These are phyloP conservation scores for Pristiophorus japonicus DNA, from an alignment of 2,113 vertebrate genomes.

Conservation along the genomic window DNA sequence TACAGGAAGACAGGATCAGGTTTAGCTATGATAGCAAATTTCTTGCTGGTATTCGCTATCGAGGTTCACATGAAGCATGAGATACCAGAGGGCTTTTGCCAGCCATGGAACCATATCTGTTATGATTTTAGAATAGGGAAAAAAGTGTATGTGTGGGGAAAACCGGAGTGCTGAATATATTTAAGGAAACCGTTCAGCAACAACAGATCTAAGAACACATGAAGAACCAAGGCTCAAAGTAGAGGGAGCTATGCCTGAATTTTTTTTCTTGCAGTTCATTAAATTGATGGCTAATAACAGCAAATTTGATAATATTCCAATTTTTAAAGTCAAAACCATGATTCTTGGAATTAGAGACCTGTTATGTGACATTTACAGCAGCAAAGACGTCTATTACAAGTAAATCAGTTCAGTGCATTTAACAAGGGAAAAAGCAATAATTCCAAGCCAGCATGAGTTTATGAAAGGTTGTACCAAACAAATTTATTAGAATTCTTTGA, in stretches of 20 bases:
- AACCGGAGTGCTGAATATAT: background rate
- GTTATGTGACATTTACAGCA: background rate
- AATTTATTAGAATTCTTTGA: background rate
- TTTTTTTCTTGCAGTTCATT: background rate
- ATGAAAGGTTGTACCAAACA: background rate
- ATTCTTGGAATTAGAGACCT: background rate
- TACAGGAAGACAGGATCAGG: background rate
- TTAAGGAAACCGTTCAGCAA: background rate
- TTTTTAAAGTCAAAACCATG: background rate
- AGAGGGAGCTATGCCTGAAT: background rate
- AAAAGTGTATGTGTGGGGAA: background rate
- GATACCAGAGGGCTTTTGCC: background rate
- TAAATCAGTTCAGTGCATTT: background rate
- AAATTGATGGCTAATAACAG: background rate
- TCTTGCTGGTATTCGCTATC: background rate
- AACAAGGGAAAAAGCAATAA: background rate
- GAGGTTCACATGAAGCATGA: background rate
- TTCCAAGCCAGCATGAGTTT: background rate
- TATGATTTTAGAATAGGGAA: background rate
- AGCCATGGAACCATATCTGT: background rate
- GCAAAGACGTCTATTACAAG: background rate
- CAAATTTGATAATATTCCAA: background rate
- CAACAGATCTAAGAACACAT: background rate
- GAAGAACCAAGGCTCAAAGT: background rate
- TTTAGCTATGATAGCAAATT: background rate